Conservation (phyloP, 2,888 invertebrate genomes). For the Agonopterix arenella region DNA sequence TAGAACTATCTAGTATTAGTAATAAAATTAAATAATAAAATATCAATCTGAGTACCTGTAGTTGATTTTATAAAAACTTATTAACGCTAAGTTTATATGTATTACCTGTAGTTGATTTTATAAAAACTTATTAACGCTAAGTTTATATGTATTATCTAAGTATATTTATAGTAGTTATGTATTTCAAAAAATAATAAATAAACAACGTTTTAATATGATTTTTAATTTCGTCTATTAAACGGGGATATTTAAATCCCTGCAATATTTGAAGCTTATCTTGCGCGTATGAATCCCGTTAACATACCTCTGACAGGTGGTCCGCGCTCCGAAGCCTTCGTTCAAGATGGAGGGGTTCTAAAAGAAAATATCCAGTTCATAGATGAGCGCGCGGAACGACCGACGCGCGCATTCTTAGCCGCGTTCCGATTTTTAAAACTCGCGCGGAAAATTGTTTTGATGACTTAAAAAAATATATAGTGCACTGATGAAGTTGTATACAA, state of each 20-base stretch:
- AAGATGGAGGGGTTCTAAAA: slow-evolving; percentile 23
- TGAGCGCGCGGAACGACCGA: slow-evolving; percentile 35
- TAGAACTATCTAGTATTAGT: no score
- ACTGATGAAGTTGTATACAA: slow-evolving; percentile 25
- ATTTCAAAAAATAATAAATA: not conserved
- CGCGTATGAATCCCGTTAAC: slow-evolving; percentile 33
- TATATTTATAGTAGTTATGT: not conserved
- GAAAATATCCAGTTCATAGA: slow-evolving; percentile 57
- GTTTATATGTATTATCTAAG: not conserved
- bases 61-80: no score
- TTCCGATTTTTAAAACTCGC: slow-evolving; percentile 25
- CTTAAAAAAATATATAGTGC: slow-evolving; percentile 29
- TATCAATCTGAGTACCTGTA: no score
- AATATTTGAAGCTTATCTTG: slow-evolving; percentile 13
- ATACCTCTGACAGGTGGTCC: slow-evolving; percentile 23
- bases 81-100: not conserved
- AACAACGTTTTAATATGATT: not conserved
- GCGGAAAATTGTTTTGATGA: slow-evolving; percentile 36
- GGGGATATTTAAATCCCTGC: slow-evolving; percentile 10
- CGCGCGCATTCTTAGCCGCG: slow-evolving; percentile 33
- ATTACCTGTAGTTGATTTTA: not conserved
- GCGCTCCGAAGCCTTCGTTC: slow-evolving; percentile 15
- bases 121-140: no score
- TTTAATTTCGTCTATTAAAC: not conserved
- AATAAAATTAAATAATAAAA: no score